Evolutionary conservation across 2,888 invertebrate genomes (phyloP).

Genomic region (Lobophora halterata): DNA sequence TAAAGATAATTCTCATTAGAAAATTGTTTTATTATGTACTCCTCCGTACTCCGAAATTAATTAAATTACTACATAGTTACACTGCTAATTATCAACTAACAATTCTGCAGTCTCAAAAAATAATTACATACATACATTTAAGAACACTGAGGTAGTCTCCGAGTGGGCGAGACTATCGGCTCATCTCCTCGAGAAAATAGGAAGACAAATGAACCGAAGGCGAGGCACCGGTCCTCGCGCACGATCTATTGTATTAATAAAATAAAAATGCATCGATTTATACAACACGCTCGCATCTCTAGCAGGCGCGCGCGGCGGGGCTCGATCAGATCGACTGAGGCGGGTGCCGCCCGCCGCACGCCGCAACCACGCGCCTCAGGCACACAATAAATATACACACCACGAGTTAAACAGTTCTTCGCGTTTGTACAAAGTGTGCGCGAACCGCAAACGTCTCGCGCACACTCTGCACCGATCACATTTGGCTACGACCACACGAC

Average conservation of each 20-base stretch:
- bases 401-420: conserved; percentile 59
- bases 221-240: conserved; percentile 43
- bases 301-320: conserved; percentile 38
- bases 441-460: conserved; percentile 31
- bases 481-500: conserved; percentile 66
- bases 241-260: conserved; percentile 57
- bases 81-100: conserved; percentile 76
- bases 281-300: conserved; percentile 45
- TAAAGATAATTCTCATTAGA: conserved; percentile 58
- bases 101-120: conserved; percentile 79
- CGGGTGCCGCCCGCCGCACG: conserved; percentile 46
- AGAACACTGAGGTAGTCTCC: conserved; percentile 71
- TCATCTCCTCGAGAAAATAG: conserved; percentile 39
- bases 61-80: conserved; percentile 72
- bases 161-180: conserved; percentile 52
- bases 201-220: conserved; percentile 42
- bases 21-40: conserved; percentile 75
- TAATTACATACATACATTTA: conserved; percentile 69
- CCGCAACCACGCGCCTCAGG: conserved; percentile 38
- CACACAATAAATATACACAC: conserved; percentile 74
- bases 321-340: conserved; percentile 49
- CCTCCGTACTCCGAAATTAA: conserved; percentile 67
- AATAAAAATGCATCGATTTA: conserved; percentile 73
- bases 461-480: conserved; percentile 55
- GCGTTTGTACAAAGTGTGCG: conserved; percentile 45